Evolutionary conservation across 2,888 invertebrate genomes (phyloP).

Genomic region (Ceratothoa steindachneri): DNA sequence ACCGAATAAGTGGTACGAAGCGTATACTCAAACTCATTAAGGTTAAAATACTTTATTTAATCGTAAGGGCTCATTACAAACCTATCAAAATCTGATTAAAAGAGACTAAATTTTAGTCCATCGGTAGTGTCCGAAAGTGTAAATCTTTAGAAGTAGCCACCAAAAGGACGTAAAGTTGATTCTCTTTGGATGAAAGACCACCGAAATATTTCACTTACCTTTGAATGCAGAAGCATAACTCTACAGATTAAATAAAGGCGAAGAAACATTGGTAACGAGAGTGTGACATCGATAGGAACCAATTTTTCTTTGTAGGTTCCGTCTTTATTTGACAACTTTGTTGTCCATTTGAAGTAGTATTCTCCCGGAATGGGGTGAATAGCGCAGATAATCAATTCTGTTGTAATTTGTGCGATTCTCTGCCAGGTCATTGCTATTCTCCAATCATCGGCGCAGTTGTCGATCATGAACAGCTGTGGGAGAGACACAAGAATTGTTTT

Average conservation of each 20-base stretch:
- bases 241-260: constrained; percentile 98
- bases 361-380: constrained; percentile 97
- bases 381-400: constrained; percentile 92
- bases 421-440: constrained; percentile 99
- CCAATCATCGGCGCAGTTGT: constrained; percentile 99
- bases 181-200: no score
- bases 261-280: constrained; percentile 99
- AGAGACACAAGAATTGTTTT: no score
- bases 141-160: no score
- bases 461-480: constrained; percentile 95
- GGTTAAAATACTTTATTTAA: no score
- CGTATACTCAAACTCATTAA: no score
- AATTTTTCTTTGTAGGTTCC: constrained; percentile 56
- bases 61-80: no score
- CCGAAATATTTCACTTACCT: no score
- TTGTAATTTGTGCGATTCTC: constrained; percentile 82
- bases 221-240: constrained; percentile 96
- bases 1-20: no score
- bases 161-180: no score
- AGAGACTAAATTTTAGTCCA: no score
- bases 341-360: constrained; percentile 90
- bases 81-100: no score
- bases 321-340: constrained; percentile 85
- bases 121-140: no score
- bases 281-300: constrained; percentile 92